These are phyloP conservation scores for Agriopis marginaria DNA, from an alignment of 2,888 invertebrate genomes.

Conservation along the genomic window DNA sequence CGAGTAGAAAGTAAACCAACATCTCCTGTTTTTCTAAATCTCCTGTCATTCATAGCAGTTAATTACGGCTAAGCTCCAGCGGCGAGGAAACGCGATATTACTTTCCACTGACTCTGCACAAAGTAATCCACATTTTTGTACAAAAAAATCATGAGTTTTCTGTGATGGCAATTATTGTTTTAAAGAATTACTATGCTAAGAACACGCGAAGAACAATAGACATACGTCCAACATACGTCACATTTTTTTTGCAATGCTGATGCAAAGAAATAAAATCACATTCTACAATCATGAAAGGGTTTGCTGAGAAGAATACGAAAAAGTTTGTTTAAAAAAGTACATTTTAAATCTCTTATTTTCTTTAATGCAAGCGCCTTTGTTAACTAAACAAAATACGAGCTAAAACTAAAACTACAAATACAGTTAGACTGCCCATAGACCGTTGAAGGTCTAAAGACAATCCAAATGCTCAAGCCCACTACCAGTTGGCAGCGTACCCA, in stretches of 20 bases:
- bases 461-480: no score
- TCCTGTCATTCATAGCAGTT: slow-evolving; percentile 25
- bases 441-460: no score
- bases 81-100: slow-evolving; percentile 29
- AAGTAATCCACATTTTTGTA: slow-evolving; percentile 15
- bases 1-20: not conserved
- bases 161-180: not conserved
- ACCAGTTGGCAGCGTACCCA: no score
- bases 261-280: not conserved
- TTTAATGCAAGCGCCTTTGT: no score
- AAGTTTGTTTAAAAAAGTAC: no score
- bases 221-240: not conserved
- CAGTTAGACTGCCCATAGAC: no score
- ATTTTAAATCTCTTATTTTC: no score
- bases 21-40: slow-evolving; percentile 21
- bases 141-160: slow-evolving; percentile 19
- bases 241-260: not conserved
- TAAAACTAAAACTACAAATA: no score
- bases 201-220: not conserved
- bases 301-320: no score
- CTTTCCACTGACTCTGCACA: slow-evolving; percentile 30
- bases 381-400: no score
- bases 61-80: slow-evolving; percentile 25
- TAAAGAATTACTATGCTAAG: not conserved
- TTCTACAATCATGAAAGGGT: no score